A percentile compares a stretch with the other conserved stretches of the same genome.
phyloP scores from a whole-genome alignment of 2,113 vertebrate genomes.

The Ageneiosus marmoratus region DNA sequence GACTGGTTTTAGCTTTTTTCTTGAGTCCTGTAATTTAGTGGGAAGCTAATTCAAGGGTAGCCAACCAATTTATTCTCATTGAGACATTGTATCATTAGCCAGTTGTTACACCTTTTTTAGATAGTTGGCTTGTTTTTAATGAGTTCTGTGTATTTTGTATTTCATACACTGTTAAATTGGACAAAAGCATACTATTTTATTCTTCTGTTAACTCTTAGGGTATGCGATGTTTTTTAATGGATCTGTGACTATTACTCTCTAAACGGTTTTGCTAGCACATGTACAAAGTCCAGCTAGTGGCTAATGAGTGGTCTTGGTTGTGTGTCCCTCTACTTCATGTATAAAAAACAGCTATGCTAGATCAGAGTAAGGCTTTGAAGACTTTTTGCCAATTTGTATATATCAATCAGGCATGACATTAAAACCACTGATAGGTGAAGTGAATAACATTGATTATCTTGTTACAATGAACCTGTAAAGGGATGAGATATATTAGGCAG shows the following conservation, averaged over 20 bases:
- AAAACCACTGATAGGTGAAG: too few relatives aligned
- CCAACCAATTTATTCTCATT: not conserved
- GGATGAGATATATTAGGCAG: too few relatives aligned
- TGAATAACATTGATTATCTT: too few relatives aligned
- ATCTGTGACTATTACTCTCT: not conserved
- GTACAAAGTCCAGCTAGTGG: not conserved
- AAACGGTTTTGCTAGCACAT: not conserved
- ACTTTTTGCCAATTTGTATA: not conserved
- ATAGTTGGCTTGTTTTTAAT: not conserved
- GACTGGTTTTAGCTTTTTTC: not conserved
- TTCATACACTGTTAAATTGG: not conserved
- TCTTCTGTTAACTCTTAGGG: not conserved
- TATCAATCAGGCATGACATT: too few relatives aligned
- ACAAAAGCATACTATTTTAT: not conserved
- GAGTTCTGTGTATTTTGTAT: not conserved
- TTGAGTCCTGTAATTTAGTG: not conserved
- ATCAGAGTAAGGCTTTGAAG: too few relatives aligned
- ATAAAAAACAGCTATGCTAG: not conserved
- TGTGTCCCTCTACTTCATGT: not conserved
- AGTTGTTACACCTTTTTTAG: not conserved
- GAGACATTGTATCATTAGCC: not conserved
- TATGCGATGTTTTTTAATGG: not conserved
- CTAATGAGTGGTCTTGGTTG: not conserved
- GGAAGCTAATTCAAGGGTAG: not conserved
- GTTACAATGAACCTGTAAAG: too few relatives aligned